phyloP scores from a whole-genome alignment of 2,797 vertebrate species.

The Ibycter americanus region DNA sequence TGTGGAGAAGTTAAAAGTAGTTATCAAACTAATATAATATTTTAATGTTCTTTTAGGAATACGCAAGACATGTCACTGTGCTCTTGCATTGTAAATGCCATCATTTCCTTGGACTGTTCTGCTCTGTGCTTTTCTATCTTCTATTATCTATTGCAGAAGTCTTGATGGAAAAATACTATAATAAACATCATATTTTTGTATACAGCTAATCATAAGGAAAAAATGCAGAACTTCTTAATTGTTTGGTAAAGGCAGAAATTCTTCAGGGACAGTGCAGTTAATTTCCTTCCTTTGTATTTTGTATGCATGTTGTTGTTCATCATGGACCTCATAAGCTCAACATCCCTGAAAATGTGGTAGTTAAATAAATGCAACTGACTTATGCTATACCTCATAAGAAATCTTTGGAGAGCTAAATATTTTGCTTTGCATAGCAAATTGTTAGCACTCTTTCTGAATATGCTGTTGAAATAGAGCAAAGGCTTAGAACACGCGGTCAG shows the following conservation, averaged over 20 bases:
- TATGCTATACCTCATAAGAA: background rate
- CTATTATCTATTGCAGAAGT: background rate
- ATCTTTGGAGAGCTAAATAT: background rate
- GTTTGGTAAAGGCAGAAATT: background rate
- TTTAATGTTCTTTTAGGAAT: background rate
- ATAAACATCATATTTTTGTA: background rate
- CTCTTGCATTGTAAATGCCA: background rate
- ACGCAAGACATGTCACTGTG: background rate
- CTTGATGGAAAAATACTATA: background rate
- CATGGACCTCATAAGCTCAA: background rate
- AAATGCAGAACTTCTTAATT: background rate
- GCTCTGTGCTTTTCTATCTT: background rate
- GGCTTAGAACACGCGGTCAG: background rate
- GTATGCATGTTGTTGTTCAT: background rate
- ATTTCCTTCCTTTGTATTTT: slow-evolving; percentile 9
- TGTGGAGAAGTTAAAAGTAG: background rate
- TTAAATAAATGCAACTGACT: background rate
- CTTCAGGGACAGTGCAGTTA: background rate
- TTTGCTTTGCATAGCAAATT: background rate
- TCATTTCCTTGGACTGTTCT: background rate
- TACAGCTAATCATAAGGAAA: background rate
- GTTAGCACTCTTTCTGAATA: background rate
- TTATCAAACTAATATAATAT: background rate
- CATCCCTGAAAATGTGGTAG: background rate
- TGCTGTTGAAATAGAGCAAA: background rate